Percentiles rank a stretch among this genome's conserved stretches.
These are phyloP conservation scores for Tachina grossa DNA, from an alignment of 2,888 invertebrate species.

Conservation along the genomic window DNA sequence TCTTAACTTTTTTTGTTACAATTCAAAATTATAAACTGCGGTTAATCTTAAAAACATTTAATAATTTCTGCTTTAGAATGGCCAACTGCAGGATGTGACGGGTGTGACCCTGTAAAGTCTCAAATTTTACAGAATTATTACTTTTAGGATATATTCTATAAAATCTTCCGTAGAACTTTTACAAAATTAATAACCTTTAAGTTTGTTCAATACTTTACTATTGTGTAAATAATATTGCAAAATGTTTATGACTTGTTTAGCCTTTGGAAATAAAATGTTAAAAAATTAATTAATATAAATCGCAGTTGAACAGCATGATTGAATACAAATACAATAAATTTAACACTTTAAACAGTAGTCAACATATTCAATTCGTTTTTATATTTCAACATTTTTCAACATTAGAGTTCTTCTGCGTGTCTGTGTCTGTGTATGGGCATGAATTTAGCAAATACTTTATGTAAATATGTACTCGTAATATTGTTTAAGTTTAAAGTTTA, in stretches of 20 bases:
- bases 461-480: constrained; percentile 22
- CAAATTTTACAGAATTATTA: too few relatives aligned
- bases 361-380: not conserved
- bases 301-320: constrained; percentile 36
- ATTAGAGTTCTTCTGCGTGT: not conserved
- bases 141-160: too few relatives aligned
- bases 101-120: too few relatives aligned
- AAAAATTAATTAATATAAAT: constrained; percentile 46
- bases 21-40: too few relatives aligned
- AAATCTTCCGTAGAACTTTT: too few relatives aligned
- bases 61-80: too few relatives aligned
- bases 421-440: not conserved
- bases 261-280: not conserved
- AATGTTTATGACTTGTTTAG: constrained; percentile 11
- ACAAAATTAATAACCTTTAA: not conserved
- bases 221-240: not conserved
- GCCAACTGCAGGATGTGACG: not conserved
- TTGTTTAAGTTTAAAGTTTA: constrained; percentile 7
- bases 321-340: constrained; percentile 33
- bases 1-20: too few relatives aligned
- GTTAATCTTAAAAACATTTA: too few relatives aligned
- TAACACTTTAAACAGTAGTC: constrained; percentile 56
- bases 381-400: not conserved
- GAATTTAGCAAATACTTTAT: constrained; percentile 37
- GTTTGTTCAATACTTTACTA: not conserved